Evolutionary conservation across 2,888 invertebrate species (phyloP).

Genomic region (Palloptera scutellata): DNA sequence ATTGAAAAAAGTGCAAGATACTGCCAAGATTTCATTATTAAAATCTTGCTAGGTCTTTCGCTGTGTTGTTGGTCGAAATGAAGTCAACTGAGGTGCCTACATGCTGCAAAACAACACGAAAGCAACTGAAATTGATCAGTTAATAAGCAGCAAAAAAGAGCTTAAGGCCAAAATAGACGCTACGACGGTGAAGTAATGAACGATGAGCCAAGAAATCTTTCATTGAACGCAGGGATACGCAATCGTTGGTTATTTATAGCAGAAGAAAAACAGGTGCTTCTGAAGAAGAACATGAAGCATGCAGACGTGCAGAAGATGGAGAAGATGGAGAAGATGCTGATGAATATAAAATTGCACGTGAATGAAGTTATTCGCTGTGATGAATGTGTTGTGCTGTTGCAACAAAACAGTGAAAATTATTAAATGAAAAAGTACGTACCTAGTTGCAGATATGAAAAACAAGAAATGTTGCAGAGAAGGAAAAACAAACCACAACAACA

Average conservation of each 20-base stretch:
- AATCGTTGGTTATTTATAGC: neutral
- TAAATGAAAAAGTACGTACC: too few relatives aligned
- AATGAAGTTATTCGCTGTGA: slow-evolving; percentile 27
- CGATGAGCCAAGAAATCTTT: neutral
- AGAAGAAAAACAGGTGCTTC: slow-evolving; percentile 23
- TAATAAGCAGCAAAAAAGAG: slow-evolving; percentile 7
- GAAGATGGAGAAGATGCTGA: too few relatives aligned
- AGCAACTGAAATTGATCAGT: slow-evolving; percentile 19
- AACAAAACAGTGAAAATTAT: too few relatives aligned
- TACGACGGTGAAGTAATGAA: neutral
- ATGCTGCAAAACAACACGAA: slow-evolving; percentile 5
- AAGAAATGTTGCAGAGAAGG: too few relatives aligned
- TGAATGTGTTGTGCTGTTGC: slow-evolving; percentile 3
- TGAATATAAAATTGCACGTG: slow-evolving; percentile 1
- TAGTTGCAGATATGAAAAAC: too few relatives aligned
- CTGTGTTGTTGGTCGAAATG: neutral
- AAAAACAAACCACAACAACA: too few relatives aligned
- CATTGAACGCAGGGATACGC: neutral
- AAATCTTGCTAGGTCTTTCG: slow-evolving; percentile 1
- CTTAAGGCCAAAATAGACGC: slow-evolving; percentile 15
- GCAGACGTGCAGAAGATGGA: too few relatives aligned
- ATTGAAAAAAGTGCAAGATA: slow-evolving; percentile 10
- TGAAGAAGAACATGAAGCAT: slow-evolving; percentile 3
- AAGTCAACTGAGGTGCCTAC: neutral
- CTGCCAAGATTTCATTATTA: neutral